These are phyloP conservation scores for Ciconia boyciana DNA, from an alignment of 2,113 vertebrate genomes.

Conservation along the genomic window DNA sequence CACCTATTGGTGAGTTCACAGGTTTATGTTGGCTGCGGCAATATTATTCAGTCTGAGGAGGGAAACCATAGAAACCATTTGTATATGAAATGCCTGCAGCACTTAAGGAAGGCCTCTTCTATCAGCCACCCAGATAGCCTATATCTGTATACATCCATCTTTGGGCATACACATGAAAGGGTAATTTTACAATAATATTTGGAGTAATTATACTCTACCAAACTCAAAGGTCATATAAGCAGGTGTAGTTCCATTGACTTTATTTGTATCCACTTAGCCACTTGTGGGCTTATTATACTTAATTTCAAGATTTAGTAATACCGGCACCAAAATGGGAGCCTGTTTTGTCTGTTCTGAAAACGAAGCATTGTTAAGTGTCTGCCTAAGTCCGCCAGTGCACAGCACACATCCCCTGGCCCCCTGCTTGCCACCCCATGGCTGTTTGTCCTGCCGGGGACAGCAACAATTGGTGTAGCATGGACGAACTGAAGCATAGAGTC, in stretches of 20 bases:
- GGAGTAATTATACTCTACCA: neutral
- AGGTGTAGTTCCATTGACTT: neutral
- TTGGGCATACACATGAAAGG: neutral
- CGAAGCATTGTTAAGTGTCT: neutral
- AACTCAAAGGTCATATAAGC: neutral
- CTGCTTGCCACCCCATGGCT: neutral
- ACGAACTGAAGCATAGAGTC: neutral
- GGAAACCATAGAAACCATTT: constrained; percentile 56
- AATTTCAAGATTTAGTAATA: neutral
- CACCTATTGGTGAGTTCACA: constrained; percentile 34
- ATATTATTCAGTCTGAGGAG: constrained; percentile 27
- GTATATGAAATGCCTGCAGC: neutral
- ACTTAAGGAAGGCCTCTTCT: neutral
- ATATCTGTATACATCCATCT: neutral
- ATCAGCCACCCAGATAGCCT: constrained; percentile 8
- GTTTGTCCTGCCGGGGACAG: neutral
- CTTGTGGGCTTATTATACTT: neutral
- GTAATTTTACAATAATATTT: constrained; percentile 40
- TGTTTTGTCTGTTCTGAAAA: neutral
- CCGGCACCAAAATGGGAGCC: neutral
- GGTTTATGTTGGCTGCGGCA: constrained; percentile 35
- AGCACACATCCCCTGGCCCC: neutral
- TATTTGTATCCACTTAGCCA: neutral
- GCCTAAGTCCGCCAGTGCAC: neutral
- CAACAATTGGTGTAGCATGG: neutral